Conservation (phyloP, 2,888 invertebrate genomes). For the Drosophila cyrtoloma region DNA sequence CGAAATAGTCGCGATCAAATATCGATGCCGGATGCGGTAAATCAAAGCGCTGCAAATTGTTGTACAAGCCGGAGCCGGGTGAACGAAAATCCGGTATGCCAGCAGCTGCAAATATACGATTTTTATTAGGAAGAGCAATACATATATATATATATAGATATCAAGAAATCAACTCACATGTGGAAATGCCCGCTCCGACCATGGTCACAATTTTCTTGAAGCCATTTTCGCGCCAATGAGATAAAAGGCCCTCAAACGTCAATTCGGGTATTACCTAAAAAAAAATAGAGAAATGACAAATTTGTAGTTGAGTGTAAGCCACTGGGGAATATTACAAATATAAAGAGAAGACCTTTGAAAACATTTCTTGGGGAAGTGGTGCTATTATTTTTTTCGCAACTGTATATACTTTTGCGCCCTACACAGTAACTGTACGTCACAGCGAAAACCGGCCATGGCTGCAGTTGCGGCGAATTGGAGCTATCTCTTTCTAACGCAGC, state of each 20-base stretch:
- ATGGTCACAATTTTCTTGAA: conserved; percentile 96
- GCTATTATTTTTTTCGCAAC: not conserved
- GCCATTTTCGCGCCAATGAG: conserved; percentile 91
- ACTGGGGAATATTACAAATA: not conserved
- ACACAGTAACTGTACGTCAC: not conserved
- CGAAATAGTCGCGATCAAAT: conserved; percentile 95
- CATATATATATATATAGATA: not conserved
- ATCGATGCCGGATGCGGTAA: conserved; percentile 96
- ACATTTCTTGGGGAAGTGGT: not conserved
- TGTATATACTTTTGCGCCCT: not conserved
- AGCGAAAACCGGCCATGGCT: not conserved
- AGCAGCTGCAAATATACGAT: conserved; percentile 72
- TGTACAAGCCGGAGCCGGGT: conserved; percentile 95
- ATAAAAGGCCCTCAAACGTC: conserved; percentile 91
- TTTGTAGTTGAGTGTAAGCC: not conserved
- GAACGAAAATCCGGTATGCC: conserved; percentile 99
- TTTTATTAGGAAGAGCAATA: not conserved
- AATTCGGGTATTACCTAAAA: conserved; percentile 89
- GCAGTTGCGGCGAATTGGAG: not conserved
- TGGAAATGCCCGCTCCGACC: conserved; percentile 98
- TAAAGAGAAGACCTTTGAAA: too few relatives aligned
- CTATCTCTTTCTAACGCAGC: not conserved
- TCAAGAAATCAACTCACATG: conserved; percentile 88
- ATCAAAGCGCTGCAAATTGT: conserved; percentile 95
- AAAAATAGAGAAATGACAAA: not conserved